A percentile compares a stretch with the other conserved stretches of the same genome.
Evolutionary conservation across 2,888 invertebrate species (phyloP).

Genomic region (Azorinus chamasolen): DNA sequence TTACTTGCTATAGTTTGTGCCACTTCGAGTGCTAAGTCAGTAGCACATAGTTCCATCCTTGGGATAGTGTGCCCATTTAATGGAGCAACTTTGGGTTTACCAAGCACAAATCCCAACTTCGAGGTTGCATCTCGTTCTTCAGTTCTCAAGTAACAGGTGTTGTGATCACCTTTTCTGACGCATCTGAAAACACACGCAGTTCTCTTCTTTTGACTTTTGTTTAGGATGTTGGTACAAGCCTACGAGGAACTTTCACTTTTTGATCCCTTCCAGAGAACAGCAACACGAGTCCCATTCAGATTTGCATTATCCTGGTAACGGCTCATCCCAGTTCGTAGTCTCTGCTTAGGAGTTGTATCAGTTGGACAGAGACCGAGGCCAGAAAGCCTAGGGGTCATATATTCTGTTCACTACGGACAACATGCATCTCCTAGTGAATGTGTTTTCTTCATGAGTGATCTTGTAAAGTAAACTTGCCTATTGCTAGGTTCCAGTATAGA

Average conservation of each 20-base stretch:
- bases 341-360: constrained; percentile 55
- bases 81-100: constrained; percentile 60
- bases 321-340: too few species aligned
- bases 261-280: constrained; percentile 16
- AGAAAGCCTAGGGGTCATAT: constrained; percentile 52
- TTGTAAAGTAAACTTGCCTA: too few species aligned
- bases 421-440: constrained; percentile 31
- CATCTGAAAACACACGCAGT: too few species aligned
- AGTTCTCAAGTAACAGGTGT: constrained; percentile 37
- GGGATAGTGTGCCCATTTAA: constrained; percentile 48
- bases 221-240: not conserved
- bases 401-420: constrained; percentile 45
- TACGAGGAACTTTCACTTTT: constrained; percentile 15
- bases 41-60: constrained; percentile 54
- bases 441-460: constrained; percentile 28
- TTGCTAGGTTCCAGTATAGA: too few species aligned
- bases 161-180: constrained; percentile 52
- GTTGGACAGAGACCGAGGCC: constrained; percentile 33
- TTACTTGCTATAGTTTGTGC: constrained; percentile 13
- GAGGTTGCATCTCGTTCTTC: constrained; percentile 13
- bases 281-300: constrained; percentile 27
- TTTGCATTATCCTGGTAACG: not conserved
- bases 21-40: constrained; percentile 38
- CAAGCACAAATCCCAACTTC: too few species aligned
- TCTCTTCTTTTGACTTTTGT: not conserved